Percentiles rank a stretch among this genome's conserved stretches.
phyloP scores from a whole-genome alignment of 2,888 invertebrate species.

The Tenthredo livida region DNA sequence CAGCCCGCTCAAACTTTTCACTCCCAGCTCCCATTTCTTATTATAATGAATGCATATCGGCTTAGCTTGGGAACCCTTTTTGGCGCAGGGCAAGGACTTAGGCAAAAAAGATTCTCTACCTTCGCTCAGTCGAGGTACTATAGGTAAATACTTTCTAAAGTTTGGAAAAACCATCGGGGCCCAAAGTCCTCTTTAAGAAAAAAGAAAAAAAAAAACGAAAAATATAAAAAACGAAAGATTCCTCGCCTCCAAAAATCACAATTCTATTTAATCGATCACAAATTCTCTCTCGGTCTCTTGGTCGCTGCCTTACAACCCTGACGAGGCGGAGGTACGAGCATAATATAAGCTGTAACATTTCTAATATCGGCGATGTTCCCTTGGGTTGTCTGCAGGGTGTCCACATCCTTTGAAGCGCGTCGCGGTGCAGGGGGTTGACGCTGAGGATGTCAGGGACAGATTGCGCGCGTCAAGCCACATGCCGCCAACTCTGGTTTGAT shows the following conservation, averaged over 20 bases:
- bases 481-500: slow-evolving; percentile 66
- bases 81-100: slow-evolving; percentile 62
- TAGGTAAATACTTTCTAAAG: neutral
- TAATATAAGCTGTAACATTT: slow-evolving; percentile 53
- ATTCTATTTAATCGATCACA: neutral
- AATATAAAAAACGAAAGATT: neutral
- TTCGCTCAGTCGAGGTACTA: neutral
- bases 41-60: slow-evolving; percentile 78
- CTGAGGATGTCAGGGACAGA: slow-evolving; percentile 69
- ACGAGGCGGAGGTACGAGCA: slow-evolving; percentile 34
- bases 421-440: slow-evolving; percentile 56
- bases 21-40: slow-evolving; percentile 74
- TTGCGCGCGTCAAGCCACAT: slow-evolving; percentile 72
- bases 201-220: neutral
- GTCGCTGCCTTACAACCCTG: neutral
- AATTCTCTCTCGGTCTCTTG: neutral
- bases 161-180: neutral
- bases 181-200: neutral
- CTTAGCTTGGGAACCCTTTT: slow-evolving; percentile 75
- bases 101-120: slow-evolving; percentile 51
- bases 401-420: slow-evolving; percentile 45
- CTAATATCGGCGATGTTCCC: slow-evolving; percentile 52
- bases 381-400: slow-evolving; percentile 43
- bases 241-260: neutral
- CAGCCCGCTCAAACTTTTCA: slow-evolving; percentile 71